A percentile compares a stretch with the other conserved stretches of the same genome.
These are phyloP conservation scores for Aphis craccivora DNA, from an alignment of 1,140 invertebrate species.

Conservation along the genomic window DNA sequence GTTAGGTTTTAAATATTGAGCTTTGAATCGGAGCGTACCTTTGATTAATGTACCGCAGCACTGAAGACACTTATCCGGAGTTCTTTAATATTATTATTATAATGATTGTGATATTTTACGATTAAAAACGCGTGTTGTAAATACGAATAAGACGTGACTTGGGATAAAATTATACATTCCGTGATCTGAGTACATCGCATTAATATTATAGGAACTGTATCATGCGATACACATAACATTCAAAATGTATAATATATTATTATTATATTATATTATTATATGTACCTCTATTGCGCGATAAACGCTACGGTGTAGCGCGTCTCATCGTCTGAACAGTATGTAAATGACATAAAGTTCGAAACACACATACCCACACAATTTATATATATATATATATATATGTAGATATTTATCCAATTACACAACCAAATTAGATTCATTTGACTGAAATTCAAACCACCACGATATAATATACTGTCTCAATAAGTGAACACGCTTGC, in stretches of 20 bases:
- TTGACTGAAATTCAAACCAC: not conserved
- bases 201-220: not conserved
- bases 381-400: not conserved
- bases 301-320: not conserved
- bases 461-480: not conserved
- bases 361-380: not conserved
- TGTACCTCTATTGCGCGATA: not conserved
- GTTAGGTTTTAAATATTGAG: not conserved
- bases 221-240: not conserved
- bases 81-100: not conserved
- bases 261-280: not conserved
- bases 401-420: not conserved
- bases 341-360: not conserved
- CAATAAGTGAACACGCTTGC: not conserved
- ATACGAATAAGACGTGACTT: not conserved
- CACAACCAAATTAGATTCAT: slow-evolving; percentile 21
- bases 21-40: not conserved
- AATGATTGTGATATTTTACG: not conserved
- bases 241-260: not conserved
- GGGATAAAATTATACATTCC: not conserved
- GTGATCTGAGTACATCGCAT: not conserved
- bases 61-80: no score
- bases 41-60: not conserved
- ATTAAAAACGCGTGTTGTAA: not conserved
- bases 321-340: not conserved